Percentiles rank a stretch among this genome's conserved stretches.
Evolutionary conservation across 1,140 invertebrate species (phyloP).

Genomic region (Aradophagus sp.): DNA sequence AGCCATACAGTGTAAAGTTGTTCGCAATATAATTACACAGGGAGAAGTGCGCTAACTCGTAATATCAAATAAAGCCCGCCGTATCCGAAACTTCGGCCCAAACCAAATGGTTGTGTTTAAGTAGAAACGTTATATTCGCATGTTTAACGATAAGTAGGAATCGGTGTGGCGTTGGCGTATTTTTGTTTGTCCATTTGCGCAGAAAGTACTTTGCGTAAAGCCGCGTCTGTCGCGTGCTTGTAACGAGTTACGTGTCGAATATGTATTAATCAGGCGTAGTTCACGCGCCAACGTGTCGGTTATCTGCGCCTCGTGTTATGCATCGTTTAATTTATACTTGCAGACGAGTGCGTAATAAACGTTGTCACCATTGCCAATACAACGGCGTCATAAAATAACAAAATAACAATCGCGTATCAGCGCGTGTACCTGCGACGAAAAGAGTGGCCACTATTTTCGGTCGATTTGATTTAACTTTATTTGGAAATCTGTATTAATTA

Average conservation of each 20-base stretch:
- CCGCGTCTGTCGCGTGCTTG: conserved; percentile 38
- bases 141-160: too few species aligned
- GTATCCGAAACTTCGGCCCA: too few species aligned
- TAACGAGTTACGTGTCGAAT: conserved; percentile 52
- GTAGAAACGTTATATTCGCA: too few species aligned
- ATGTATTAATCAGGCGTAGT: conserved; percentile 52
- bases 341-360: conserved; percentile 46
- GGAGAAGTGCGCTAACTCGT: too few species aligned
- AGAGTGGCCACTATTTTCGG: conserved; percentile 32
- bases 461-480: conserved; percentile 49
- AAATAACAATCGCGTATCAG: conserved; percentile 50
- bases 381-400: conserved; percentile 51
- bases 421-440: conserved; percentile 24
- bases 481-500: conserved; percentile 40
- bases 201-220: conserved; percentile 27
- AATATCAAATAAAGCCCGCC: too few species aligned
- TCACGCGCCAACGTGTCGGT: conserved; percentile 47
- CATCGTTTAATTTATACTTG: conserved; percentile 57
- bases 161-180: too few species aligned
- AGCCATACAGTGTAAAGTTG: too few species aligned
- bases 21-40: too few species aligned
- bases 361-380: conserved; percentile 47
- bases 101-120: too few species aligned
- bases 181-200: conserved; percentile 26
- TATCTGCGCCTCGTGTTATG: conserved; percentile 49